These are phyloP conservation scores for Clostera curtula DNA, from an alignment of 2,888 invertebrate genomes.

Conservation along the genomic window DNA sequence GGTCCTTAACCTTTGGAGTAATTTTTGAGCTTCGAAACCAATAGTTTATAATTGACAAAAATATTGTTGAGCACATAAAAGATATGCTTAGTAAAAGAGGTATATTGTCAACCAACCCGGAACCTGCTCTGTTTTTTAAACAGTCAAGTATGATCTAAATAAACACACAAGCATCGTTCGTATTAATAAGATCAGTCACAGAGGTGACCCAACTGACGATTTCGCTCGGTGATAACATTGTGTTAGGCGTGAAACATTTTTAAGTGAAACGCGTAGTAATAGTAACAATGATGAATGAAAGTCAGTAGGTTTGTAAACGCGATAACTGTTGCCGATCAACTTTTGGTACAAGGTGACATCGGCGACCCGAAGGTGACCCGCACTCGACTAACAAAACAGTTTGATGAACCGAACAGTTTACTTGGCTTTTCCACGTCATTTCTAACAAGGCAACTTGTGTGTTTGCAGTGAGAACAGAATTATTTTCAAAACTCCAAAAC, in stretches of 20 bases:
- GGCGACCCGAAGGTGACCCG: conserved; percentile 64
- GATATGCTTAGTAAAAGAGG: too few species aligned
- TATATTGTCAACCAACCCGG: too few species aligned
- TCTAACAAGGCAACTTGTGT: conserved; percentile 14
- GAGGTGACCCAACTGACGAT: conserved; percentile 12
- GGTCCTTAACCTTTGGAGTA: too few species aligned
- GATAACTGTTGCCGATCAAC: conserved; percentile 60
- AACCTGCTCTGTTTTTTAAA: too few species aligned
- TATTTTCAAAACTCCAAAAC: too few species aligned
- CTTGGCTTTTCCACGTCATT: conserved; percentile 26
- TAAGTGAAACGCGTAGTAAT: conserved; percentile 17
- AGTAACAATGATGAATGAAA: conserved; percentile 50
- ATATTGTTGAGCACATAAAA: too few species aligned
- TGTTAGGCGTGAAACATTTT: conserved; percentile 14
- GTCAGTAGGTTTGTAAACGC: conserved; percentile 39
- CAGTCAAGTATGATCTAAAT: too few species aligned
- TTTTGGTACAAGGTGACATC: conserved; percentile 67
- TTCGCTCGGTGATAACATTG: conserved; percentile 18
- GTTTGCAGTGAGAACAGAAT: neutral
- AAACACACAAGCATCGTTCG: conserved; percentile 39
- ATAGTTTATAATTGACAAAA: too few species aligned
- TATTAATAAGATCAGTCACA: too few species aligned
- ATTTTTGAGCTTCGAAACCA: too few species aligned
- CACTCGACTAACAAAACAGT: conserved; percentile 41
- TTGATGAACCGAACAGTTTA: conserved; percentile 48